Conservation (phyloP, 1,140 invertebrate species). For the Drosophila nasuta region DNA sequence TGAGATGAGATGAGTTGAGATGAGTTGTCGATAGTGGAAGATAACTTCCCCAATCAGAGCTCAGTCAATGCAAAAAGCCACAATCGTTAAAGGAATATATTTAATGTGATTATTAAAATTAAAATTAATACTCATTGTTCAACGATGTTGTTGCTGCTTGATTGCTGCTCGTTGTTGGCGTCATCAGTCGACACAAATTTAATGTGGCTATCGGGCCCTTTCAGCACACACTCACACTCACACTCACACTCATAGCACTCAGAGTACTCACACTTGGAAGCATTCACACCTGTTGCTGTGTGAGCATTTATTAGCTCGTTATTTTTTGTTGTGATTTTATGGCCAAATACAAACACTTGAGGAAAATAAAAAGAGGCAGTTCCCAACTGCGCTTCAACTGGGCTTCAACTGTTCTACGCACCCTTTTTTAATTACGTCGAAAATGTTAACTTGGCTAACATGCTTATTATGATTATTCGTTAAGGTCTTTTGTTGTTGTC, state of each 20-base stretch:
- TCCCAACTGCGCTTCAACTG: conserved; percentile 9
- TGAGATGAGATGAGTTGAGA: conserved; percentile 24
- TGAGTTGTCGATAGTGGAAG: conserved; percentile 70
- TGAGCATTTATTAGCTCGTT: conserved; percentile 77
- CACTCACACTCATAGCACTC: conserved; percentile 24
- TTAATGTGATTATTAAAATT: conserved; percentile 73
- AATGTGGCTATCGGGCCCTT: conserved; percentile 42
- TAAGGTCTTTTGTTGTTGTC: conserved; percentile 8
- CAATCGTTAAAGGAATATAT: conserved; percentile 72
- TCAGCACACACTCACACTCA: conserved; percentile 18
- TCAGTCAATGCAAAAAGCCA: conserved; percentile 55
- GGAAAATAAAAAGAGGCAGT: conserved; percentile 8
- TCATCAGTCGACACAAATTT: conserved; percentile 63
- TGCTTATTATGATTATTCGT: conserved; percentile 21
- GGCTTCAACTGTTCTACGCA: conserved; percentile 49
- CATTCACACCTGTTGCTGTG: conserved; percentile 58
- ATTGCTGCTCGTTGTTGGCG: conserved; percentile 50
- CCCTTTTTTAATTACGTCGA: conserved; percentile 75
- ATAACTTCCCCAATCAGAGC: conserved; percentile 64
- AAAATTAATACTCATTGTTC: conserved; percentile 82
- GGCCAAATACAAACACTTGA: conserved; percentile 29
- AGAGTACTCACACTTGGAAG: conserved; percentile 19
- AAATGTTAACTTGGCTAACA: conserved; percentile 22
- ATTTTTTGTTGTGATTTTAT: conserved; percentile 65
- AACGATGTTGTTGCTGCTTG: conserved; percentile 37